Base-by-base conservation (phyloP, 2,797 vertebrate species). In the Glossophaga mutica region DNA sequence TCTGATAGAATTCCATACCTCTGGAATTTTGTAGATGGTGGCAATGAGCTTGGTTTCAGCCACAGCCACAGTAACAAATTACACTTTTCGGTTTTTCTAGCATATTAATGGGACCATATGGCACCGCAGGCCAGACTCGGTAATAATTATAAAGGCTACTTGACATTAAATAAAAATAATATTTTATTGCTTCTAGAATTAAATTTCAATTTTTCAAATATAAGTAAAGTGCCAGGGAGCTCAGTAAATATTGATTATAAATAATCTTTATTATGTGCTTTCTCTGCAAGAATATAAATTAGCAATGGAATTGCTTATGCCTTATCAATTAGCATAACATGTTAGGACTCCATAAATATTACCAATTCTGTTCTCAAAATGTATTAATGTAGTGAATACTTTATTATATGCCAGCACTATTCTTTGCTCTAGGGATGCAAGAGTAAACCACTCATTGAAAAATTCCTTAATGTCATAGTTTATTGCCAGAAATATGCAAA, bases 201-300 rank as follows among this genome's bases (percentile, higher is more conserved):
- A 68, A 68, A 85, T 95, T 88, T 78, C 3, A 95, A 32, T 87
- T 87, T 84, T 26, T 44, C 12, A 93, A 91, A 77, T 78, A 89
- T 6, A 78, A 81, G 18, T 85, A 78, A 90, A 39, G 1, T 71
- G 9, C 9, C 46, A 67, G 9, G 1, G 1, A 94, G 5, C 42
- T 96, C 67, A 62, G 24, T 82, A 83, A 85, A 77, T 77, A 71
- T 50, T 77, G 55, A 77, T 50, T 92, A 14, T 37, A 74, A 91
- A 19, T 74, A 86, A 91, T 91, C 37, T 55, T 89, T 82, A 76
- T 34, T 77, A 89, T 77, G 32, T 48, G 48, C 59, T 67, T 52
- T 62, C 24, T 91, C 32, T 59, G 7, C 24, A 82, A 81, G 18
- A 93, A 78, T 82, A 71, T 82, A 77, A 93, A 50, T 57, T 52